These are phyloP conservation scores for Ailurus styani DNA, from an alignment of 2,113 vertebrate species.

Conservation along the genomic window DNA sequence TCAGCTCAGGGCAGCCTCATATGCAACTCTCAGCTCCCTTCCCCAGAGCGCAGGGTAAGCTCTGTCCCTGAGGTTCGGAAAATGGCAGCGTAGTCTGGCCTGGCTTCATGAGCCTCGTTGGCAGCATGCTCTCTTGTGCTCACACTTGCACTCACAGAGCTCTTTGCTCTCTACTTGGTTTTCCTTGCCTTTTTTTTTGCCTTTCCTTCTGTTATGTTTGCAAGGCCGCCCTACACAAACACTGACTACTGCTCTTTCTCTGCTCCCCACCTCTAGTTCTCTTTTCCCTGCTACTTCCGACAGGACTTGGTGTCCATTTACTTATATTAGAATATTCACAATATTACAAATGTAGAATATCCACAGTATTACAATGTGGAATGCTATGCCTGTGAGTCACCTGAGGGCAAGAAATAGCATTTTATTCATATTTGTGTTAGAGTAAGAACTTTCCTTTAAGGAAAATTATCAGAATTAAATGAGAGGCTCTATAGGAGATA, in stretches of 20 bases:
- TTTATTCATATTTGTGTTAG: not conserved
- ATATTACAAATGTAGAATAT: not conserved
- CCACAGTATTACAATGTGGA: not conserved
- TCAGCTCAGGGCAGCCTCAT: not conserved
- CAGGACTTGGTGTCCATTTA: not conserved
- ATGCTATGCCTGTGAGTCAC: not conserved
- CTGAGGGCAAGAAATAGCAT: not conserved
- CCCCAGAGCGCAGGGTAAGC: not conserved
- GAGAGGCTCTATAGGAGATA: not conserved
- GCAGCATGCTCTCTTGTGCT: not conserved
- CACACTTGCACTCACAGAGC: accelerated
- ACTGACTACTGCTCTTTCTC: not conserved
- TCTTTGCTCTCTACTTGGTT: not conserved
- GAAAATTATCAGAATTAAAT: not conserved
- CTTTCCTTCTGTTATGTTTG: not conserved
- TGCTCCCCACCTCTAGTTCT: not conserved
- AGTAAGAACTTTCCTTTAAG: not conserved
- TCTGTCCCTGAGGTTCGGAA: not conserved
- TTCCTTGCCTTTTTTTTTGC: not conserved
- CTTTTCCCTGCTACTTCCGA: not conserved
- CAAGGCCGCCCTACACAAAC: not conserved
- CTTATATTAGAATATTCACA: not conserved
- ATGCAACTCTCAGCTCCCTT: not conserved
- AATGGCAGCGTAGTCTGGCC: not conserved
- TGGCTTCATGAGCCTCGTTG: not conserved